Evolutionary conservation across 2,113 vertebrate species (phyloP), one percentile per base, ranked within the genome.

Genomic region (Spea multiplicata): DNA sequence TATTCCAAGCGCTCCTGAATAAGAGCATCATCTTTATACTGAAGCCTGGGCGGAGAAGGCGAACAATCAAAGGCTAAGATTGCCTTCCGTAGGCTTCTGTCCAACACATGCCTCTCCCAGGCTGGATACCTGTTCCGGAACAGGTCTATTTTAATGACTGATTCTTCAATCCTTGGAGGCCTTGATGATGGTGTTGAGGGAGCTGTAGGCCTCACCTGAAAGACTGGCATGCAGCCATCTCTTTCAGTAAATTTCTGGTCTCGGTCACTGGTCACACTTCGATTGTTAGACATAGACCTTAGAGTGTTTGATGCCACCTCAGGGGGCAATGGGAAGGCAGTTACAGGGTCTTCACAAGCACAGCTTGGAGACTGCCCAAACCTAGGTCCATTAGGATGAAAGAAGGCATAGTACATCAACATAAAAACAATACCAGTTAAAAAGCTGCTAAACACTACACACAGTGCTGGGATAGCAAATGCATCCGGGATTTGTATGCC

Each of bases 391-490:
- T 99, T 99, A 82, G 97, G 97, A 84, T 99, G 97, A 85, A 99
- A 99, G 92, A 99, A 99, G 92, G 97, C 93, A 87, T 99, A 99
- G 91, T 99, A 99, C 97, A 99, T 99, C 47, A 99, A 93, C 96
- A 99, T 96, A 90, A 99, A 99, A 85, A 99, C 96, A 61, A 99
- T 93, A 12, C 97, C 97, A 0, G 97, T 99, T 83, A 99, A 90
- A 90, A 99, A 99, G 90, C 96, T 97, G 91, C 96, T 98, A 90
- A 99, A 99, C 82, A 99, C 96, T 85, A 99, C 97, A 1, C 97
- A 98, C 82, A 99, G 95, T 4, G 96, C 97, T 3, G 97, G 97
- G 76, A 99, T 96, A 78, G 97, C 97, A 62, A 99, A 99, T 14
- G 97, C 94, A 66, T 99, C 97, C 2, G 96, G 96, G 82, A 92